A percentile compares a stretch with the other conserved stretches of the same genome.
phyloP scores from a whole-genome alignment of 2,888 invertebrate genomes.

The Syrista parreyssii region DNA sequence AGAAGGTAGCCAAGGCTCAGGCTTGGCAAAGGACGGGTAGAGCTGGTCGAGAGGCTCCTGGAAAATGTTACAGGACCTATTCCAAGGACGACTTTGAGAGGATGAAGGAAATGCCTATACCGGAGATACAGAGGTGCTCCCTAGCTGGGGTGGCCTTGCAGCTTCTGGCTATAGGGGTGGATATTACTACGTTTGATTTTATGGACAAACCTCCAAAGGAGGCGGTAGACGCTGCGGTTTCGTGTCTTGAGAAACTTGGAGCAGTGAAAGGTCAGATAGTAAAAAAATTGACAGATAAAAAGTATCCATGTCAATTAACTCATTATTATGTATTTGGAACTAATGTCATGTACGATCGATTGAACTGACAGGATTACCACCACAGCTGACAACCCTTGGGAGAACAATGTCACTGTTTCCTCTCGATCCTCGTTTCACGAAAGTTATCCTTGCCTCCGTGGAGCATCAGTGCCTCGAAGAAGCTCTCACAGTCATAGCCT shows the following conservation, averaged over 20 bases:
- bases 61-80: constrained; percentile 88
- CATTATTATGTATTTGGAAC: background rate
- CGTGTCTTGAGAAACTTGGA: constrained; percentile 74
- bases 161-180: constrained; percentile 85
- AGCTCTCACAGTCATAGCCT: constrained; percentile 85
- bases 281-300: background rate
- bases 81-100: constrained; percentile 81
- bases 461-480: constrained; percentile 83
- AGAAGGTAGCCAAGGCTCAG: constrained; percentile 89
- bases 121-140: constrained; percentile 85
- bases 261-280: constrained; percentile 56
- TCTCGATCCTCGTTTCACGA: constrained; percentile 89
- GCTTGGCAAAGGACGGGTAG: constrained; percentile 94
- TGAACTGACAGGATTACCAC: constrained; percentile 62
- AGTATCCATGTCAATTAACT: background rate
- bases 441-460: constrained; percentile 81
- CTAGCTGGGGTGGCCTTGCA: constrained; percentile 82
- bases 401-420: constrained; percentile 91
- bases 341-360: background rate
- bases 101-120: constrained; percentile 79
- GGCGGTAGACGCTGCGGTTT: constrained; percentile 74
- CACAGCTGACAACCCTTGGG: constrained; percentile 82
- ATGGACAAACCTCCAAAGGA: constrained; percentile 88
- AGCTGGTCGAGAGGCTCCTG: constrained; percentile 88
- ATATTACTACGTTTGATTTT: constrained; percentile 87